A percentile compares a stretch with the other conserved stretches of the same genome.
Evolutionary conservation across 2,888 invertebrate genomes (phyloP).

Genomic region (Tetropium fuscum): DNA sequence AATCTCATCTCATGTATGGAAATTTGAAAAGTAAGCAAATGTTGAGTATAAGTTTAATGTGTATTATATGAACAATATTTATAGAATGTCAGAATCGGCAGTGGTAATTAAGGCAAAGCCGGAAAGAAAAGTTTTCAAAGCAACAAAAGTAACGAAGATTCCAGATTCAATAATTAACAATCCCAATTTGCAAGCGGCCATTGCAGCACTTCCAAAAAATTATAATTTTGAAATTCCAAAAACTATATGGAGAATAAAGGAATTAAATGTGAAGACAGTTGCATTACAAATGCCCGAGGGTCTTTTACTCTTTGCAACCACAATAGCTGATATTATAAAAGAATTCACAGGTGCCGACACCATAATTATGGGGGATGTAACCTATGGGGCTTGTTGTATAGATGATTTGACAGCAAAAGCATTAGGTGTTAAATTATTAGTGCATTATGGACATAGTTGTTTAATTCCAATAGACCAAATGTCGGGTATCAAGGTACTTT

Average conservation of each 20-base stretch:
- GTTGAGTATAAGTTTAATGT: no score
- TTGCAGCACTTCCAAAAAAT: conserved; percentile 86
- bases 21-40: no score
- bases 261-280: conserved; percentile 86
- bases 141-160: conserved; percentile 81
- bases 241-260: conserved; percentile 95
- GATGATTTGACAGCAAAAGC: conserved; percentile 96
- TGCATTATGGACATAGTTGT: conserved; percentile 99
- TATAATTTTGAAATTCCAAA: conserved; percentile 99
- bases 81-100: conserved; percentile 56
- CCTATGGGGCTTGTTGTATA: conserved; percentile 99
- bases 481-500: conserved; percentile 89
- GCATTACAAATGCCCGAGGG: conserved; percentile 98
- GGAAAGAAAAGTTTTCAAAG: conserved; percentile 82
- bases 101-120: conserved; percentile 85
- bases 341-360: conserved; percentile 90
- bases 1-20: no score
- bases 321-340: conserved; percentile 91
- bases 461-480: conserved; percentile 90
- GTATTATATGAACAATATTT: no score
- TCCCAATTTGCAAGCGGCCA: conserved; percentile 77
- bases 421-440: conserved; percentile 88
- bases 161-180: conserved; percentile 84
- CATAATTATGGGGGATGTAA: conserved; percentile 98
- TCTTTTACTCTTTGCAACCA: conserved; percentile 90